These are phyloP conservation scores for Vanessa tameamea DNA, from an alignment of 1,140 invertebrate genomes.

Conservation along the genomic window DNA sequence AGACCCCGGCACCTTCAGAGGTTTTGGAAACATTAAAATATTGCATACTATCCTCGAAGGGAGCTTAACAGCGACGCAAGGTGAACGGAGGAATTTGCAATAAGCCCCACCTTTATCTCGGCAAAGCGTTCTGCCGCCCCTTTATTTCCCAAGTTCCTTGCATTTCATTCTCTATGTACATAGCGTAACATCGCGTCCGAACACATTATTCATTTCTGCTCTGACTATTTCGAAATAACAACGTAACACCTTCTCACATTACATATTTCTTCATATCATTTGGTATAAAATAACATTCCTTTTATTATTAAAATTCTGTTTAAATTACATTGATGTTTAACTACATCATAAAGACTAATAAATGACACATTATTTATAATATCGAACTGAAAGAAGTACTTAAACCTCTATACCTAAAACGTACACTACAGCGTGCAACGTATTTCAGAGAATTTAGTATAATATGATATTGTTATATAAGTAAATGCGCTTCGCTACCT, in stretches of 20 bases:
- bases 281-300: no score
- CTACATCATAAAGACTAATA: no score
- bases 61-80: conserved; percentile 65
- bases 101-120: conserved; percentile 73
- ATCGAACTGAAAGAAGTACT: no score
- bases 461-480: no score
- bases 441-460: no score
- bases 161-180: conserved; percentile 71
- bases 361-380: no score
- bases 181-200: conserved; percentile 33
- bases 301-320: no score
- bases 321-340: no score
- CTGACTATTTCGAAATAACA: conserved; percentile 25
- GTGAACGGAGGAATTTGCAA: conserved; percentile 74
- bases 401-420: no score
- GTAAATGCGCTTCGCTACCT: no score
- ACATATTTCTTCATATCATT: not conserved
- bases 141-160: conserved; percentile 75
- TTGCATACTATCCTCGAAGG: conserved; percentile 58
- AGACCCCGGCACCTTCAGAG: conserved; percentile 22
- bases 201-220: conserved; percentile 40
- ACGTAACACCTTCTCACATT: conserved; percentile 13
- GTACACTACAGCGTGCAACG: no score
- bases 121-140: conserved; percentile 56
- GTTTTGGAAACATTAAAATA: conserved; percentile 62